Evolutionary conservation across 2,797 vertebrate genomes (phyloP), one percentile per base, ranked within the genome.

Genomic region (Bovichtus diacanthus): DNA sequence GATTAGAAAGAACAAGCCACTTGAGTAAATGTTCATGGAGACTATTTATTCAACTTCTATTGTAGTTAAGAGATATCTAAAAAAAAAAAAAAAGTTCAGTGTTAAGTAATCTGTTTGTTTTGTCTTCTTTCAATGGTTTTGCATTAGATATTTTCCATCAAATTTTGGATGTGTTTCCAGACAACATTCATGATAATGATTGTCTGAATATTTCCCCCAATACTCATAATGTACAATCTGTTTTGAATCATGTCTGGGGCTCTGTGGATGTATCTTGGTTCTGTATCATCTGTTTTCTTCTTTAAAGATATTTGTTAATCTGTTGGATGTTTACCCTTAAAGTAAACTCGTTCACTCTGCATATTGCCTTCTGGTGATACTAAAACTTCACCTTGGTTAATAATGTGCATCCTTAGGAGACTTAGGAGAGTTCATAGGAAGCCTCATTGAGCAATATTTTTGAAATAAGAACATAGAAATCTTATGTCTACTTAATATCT

Each of bases 401-500:
- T 79, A 58, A 65, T 69, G 19, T 74, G 36, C 36, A 65, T 80
- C 70, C 54, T 49, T 55, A 25, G 47, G 62, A 78, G 76, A 66
- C 62, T n/a, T n/a, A n/a, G n/a, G n/a, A n/a, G n/a, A 60, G 51
- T 21, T 80, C 44, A 49, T 71, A 27, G 18, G 60, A 68, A 82
- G 70, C 25, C 27, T 59, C 78, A 67, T 82, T 80, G 68, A 61
- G 54, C 72, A 75, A 86, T 81, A 86, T 84, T 89, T n/a, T 84
- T 84, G 34, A 82, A 86, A 77, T 68, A 76, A 76, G 69, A 87
- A 84, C 70, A 72, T 50, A 77, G 34, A 68, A 70, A 84, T 90
- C 86, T 87, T 80, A 78, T 91, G 71, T 84, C 44, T 31, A 64
- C 58, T 76, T 85, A 82, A 85, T 87, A 70, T 88, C 68, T 83